A percentile compares a stretch with the other conserved stretches of the same genome.
Evolutionary conservation across 2,797 vertebrate species (phyloP).

Genomic region (Leptoclinus maculatus): DNA sequence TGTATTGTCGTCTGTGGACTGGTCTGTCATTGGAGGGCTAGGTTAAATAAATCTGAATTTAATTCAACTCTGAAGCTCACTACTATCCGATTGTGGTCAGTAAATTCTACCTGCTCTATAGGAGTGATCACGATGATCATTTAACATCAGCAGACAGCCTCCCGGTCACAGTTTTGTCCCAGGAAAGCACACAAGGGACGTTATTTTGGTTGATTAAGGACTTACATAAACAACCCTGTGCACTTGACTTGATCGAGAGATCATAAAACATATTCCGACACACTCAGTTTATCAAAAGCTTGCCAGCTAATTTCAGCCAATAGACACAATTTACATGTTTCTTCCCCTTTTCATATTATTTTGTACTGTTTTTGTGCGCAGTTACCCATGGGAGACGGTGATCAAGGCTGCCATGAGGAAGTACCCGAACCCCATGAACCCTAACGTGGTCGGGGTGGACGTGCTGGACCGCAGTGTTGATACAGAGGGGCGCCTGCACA

Average conservation of each 20-base stretch:
- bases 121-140: background rate
- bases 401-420: slow-evolving; percentile 98
- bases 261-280: background rate
- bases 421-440: slow-evolving; percentile 99
- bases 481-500: slow-evolving; percentile 91
- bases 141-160: background rate
- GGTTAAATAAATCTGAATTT: background rate
- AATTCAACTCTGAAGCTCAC: background rate
- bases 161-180: background rate
- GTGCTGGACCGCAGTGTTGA: slow-evolving; percentile 93
- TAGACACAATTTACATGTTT: background rate
- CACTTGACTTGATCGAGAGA: background rate
- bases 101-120: background rate
- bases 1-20: background rate
- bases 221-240: background rate
- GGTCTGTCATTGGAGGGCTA: background rate
- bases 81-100: background rate
- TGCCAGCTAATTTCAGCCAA: background rate
- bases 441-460: slow-evolving; percentile 95
- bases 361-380: slow-evolving; percentile 60
- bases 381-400: slow-evolving; percentile 98
- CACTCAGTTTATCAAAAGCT: background rate
- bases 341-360: background rate
- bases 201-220: background rate
- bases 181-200: background rate